phyloP scores from a whole-genome alignment of 2,888 invertebrate species.

The Drosophila monieri region DNA sequence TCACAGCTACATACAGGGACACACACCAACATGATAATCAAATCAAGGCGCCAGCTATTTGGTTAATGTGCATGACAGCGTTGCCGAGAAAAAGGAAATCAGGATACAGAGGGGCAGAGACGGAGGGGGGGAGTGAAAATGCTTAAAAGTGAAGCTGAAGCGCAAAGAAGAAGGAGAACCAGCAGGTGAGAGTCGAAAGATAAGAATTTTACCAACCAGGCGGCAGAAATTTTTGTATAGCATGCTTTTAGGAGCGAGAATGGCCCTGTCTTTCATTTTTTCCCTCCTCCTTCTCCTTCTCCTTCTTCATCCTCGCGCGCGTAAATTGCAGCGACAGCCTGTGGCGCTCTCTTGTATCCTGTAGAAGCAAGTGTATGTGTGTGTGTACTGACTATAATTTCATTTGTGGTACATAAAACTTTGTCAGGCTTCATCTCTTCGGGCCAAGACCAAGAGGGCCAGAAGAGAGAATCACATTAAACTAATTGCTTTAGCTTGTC shows the following conservation, averaged over 20 bases:
- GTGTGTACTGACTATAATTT: conserved; percentile 69
- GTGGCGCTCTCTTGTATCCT: conserved; percentile 37
- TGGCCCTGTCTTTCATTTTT: conserved; percentile 25
- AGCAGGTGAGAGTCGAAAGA: conserved; percentile 62
- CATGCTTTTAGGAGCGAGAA: conserved; percentile 71
- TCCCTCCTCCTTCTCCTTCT: not conserved
- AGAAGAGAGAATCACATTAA: conserved; percentile 67
- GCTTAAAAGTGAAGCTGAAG: conserved; percentile 68
- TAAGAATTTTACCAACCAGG: conserved; percentile 43
- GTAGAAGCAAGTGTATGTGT: not conserved
- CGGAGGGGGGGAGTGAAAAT: conserved; percentile 47
- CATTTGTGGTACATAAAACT: conserved; percentile 78
- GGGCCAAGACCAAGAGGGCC: conserved; percentile 6
- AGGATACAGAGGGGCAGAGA: not conserved
- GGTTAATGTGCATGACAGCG: conserved; percentile 70
- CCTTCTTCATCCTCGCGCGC: conserved; percentile 47
- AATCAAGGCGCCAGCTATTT: conserved; percentile 78
- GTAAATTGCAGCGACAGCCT: conserved; percentile 72
- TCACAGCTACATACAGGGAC: not conserved
- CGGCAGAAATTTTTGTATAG: conserved; percentile 53
- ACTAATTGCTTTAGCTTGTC: conserved; percentile 79
- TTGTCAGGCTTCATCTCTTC: conserved; percentile 64
- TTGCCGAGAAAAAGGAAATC: conserved; percentile 9
- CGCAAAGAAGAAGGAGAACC: conserved; percentile 17
- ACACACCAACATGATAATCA: conserved; percentile 66